Conservation (phyloP, 2,797 vertebrate genomes). For the Leucoraja ocellata region DNA sequence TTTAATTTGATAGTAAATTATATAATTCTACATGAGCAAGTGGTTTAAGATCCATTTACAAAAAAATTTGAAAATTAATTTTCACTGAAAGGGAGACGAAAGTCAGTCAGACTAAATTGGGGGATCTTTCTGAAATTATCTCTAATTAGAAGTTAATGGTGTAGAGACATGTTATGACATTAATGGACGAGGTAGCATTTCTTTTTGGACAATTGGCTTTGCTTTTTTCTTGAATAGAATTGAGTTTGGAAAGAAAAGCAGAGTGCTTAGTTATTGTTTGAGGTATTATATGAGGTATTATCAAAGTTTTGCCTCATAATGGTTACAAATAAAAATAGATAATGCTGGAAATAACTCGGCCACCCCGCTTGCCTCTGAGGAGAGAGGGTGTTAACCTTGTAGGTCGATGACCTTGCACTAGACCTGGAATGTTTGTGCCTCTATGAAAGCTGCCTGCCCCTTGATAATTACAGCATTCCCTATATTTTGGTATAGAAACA, state of each 20-base stretch:
- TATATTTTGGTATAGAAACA: too few relatives aligned
- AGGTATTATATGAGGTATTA: neutral
- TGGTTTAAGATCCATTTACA: neutral
- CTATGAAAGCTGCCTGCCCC: too few relatives aligned
- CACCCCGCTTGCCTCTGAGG: too few relatives aligned
- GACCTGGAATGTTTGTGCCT: too few relatives aligned
- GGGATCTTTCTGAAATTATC: too few relatives aligned
- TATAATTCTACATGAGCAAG: neutral
- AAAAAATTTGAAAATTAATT: neutral
- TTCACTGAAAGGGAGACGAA: neutral
- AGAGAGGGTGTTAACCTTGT: too few relatives aligned
- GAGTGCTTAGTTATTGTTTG: neutral
- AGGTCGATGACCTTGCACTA: too few relatives aligned
- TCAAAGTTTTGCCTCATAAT: too few relatives aligned
- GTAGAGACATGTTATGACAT: neutral
- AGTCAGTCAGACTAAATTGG: neutral
- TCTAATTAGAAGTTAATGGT: neutral
- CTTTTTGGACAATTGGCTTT: neutral
- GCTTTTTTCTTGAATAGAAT: neutral
- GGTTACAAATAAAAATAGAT: too few relatives aligned
- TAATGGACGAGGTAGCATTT: neutral
- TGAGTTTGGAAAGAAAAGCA: neutral
- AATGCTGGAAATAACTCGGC: too few relatives aligned
- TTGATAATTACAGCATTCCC: too few relatives aligned
- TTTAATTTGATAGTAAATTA: neutral